Evolutionary conservation across 2,797 vertebrate species (phyloP).

Genomic region (Sebastes oblongus): DNA sequence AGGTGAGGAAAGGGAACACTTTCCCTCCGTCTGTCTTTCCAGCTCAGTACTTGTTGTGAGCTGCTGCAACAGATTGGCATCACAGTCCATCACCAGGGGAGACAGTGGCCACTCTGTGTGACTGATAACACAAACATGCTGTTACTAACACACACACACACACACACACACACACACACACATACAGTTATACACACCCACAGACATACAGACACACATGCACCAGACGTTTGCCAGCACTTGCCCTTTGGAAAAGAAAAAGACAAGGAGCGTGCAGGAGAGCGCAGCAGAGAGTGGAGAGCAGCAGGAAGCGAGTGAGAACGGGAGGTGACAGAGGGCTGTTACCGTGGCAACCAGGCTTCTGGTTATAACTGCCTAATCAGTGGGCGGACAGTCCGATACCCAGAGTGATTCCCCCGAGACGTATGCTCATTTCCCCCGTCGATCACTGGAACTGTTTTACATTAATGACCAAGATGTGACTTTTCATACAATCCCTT

Average conservation of each 20-base stretch:
- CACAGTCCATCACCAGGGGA: slow-evolving; percentile 60
- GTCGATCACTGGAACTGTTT: slow-evolving; percentile 40
- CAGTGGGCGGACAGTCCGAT: slow-evolving; percentile 65
- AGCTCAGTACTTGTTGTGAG: slow-evolving; percentile 34
- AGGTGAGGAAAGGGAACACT: not conserved
- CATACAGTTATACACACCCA: not conserved
- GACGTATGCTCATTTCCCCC: slow-evolving; percentile 44
- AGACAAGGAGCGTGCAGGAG: slow-evolving; percentile 20
- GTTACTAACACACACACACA: slow-evolving; percentile 17
- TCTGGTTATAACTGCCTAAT: slow-evolving; percentile 71
- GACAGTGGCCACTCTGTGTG: slow-evolving; percentile 48
- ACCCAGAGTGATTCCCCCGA: slow-evolving; percentile 58
- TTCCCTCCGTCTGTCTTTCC: slow-evolving; percentile 2
- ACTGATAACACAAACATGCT: slow-evolving; percentile 53
- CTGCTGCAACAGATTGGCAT: slow-evolving; percentile 61
- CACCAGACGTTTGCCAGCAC: slow-evolving; percentile 23
- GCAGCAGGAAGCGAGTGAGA: slow-evolving; percentile 55
- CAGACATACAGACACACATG: not conserved
- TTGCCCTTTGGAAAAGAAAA: slow-evolving; percentile 59
- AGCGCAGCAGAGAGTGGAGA: slow-evolving; percentile 43
- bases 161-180: too few relatives aligned
- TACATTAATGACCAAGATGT: slow-evolving; percentile 41
- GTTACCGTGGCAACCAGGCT: slow-evolving; percentile 75
- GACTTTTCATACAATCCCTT: slow-evolving; percentile 22
- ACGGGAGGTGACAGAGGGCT: slow-evolving; percentile 62